Evolutionary conservation across 2,797 vertebrate species (phyloP).

Genomic region (Buceros bicornis): DNA sequence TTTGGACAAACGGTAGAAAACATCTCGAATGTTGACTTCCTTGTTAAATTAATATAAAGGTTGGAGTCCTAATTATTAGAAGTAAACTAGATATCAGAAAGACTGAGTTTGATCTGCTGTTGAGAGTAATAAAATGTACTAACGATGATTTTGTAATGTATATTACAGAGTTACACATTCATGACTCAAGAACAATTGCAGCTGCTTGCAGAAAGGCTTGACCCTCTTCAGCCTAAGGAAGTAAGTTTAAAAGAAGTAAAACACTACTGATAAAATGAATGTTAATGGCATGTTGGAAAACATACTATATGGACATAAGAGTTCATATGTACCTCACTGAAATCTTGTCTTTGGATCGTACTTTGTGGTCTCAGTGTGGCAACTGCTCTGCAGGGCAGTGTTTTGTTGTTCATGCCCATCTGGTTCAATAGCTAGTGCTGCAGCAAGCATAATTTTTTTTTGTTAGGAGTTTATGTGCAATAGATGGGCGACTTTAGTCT

Average conservation of each 20-base stretch:
- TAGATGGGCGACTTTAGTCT: neutral
- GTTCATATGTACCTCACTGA: neutral
- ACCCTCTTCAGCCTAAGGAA: conserved; percentile 89
- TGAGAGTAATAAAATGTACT: conserved; percentile 5
- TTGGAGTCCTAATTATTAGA: neutral
- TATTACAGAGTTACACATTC: conserved; percentile 91
- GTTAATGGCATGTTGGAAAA: neutral
- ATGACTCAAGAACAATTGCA: conserved; percentile 96
- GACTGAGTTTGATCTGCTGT: conserved; percentile 32
- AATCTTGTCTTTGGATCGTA: neutral
- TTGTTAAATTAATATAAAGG: conserved; percentile 6
- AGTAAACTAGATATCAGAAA: conserved; percentile 19
- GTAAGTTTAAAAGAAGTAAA: conserved; percentile 76
- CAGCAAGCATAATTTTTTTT: neutral
- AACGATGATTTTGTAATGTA: conserved; percentile 47
- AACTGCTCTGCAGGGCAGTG: neutral
- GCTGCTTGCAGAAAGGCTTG: conserved; percentile 88
- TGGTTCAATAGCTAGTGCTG: neutral
- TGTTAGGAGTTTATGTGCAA: neutral
- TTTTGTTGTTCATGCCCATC: neutral
- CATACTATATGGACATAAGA: neutral
- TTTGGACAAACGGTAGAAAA: neutral
- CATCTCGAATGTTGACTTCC: neutral
- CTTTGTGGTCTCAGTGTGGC: neutral
- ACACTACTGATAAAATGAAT: neutral